Percentiles rank a stretch among this genome's conserved stretches.
These are phyloP conservation scores for Rotaria sp. DNA, from an alignment of 2,888 invertebrate genomes.

Conservation along the genomic window DNA sequence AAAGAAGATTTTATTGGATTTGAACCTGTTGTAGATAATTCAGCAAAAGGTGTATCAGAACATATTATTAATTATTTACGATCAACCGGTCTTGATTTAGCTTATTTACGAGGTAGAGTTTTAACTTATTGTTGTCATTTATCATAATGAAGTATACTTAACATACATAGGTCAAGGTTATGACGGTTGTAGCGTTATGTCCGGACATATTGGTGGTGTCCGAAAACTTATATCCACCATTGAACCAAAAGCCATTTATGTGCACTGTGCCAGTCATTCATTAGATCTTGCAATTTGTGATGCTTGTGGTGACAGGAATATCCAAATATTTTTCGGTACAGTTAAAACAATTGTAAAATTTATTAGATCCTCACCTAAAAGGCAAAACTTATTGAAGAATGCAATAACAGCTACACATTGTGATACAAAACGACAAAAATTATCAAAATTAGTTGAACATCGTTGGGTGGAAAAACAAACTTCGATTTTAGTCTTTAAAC, in stretches of 20 bases:
- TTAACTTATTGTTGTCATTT: neutral
- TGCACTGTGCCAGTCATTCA: neutral
- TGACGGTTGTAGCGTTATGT: neutral
- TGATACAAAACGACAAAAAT: neutral
- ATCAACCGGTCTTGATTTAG: neutral
- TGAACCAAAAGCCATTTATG: too few relatives aligned
- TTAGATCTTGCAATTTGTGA: neutral
- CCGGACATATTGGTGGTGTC: neutral
- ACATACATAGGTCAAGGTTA: neutral
- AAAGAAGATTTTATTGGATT: neutral
- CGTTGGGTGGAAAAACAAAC: neutral
- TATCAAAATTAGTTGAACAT: neutral
- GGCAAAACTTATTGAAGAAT: neutral
- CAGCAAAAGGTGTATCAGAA: slow-evolving; percentile 5
- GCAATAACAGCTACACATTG: neutral
- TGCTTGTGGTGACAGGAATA: neutral
- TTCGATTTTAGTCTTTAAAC: neutral
- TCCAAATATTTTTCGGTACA: neutral
- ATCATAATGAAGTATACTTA: neutral
- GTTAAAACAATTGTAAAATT: neutral
- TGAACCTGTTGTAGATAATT: neutral
- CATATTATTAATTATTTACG: neutral
- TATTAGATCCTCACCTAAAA: neutral
- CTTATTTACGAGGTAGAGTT: neutral
- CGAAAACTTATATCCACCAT: neutral